Conservation (phyloP, 2,113 vertebrate species). For the Lasiurus borealis region DNA sequence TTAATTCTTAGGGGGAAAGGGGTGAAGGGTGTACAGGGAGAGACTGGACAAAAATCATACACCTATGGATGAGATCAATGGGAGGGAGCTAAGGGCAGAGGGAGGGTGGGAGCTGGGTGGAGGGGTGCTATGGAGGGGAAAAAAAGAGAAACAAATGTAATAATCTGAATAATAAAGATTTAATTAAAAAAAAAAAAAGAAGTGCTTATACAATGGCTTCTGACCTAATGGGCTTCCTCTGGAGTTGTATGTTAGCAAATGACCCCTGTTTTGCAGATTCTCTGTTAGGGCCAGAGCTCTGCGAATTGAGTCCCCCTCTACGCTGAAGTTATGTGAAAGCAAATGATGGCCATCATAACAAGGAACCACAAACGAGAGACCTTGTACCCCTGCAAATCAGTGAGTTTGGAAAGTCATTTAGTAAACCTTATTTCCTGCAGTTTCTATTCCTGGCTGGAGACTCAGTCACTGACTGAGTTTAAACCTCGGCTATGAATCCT, state of each 20-base stretch:
- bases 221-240: background rate
- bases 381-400: background rate
- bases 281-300: background rate
- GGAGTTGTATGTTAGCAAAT: background rate
- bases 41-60: too few relatives aligned
- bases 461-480: background rate
- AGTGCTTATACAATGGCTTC: background rate
- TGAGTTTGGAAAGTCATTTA: slow-evolving; percentile 22
- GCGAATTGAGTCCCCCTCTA: background rate
- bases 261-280: background rate
- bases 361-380: background rate
- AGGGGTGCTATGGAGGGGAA: too few relatives aligned
- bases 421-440: background rate
- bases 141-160: too few relatives aligned
- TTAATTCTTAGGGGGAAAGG: too few relatives aligned
- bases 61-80: too few relatives aligned
- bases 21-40: too few relatives aligned
- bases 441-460: background rate
- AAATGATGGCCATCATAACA: background rate
- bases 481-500: background rate
- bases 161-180: too few relatives aligned
- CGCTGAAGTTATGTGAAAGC: slow-evolving; percentile 31
- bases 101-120: too few relatives aligned
- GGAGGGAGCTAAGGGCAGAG: too few relatives aligned
- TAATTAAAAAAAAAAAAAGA: too few relatives aligned